Evolutionary conservation across 2,113 vertebrate species (phyloP).

Genomic region (Misgurnus anguillicaudatus): DNA sequence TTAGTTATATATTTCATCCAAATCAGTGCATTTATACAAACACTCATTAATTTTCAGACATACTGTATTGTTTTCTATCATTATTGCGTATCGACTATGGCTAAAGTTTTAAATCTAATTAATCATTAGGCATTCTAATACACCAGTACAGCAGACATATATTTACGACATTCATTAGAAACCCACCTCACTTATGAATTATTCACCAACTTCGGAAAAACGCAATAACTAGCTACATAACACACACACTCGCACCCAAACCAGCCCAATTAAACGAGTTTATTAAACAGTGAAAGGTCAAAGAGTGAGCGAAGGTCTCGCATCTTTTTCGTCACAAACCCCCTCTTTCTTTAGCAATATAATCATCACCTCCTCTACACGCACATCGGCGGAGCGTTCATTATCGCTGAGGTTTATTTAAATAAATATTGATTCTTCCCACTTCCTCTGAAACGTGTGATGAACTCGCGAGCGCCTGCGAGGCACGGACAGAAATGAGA

Average conservation of each 20-base stretch:
- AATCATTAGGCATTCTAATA: background rate
- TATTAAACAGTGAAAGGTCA: constrained; percentile 60
- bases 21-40: too few relatives aligned
- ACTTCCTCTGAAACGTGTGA: background rate
- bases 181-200: constrained; percentile 40
- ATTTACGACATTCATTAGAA: background rate
- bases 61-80: background rate
- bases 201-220: constrained; percentile 47
- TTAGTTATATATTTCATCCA: too few relatives aligned
- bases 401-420: constrained; percentile 32
- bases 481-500: constrained; percentile 6
- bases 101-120: background rate
- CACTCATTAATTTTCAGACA: background rate
- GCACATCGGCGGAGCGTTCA: constrained; percentile 11
- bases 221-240: background rate
- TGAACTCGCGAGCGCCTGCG: constrained; percentile 6
- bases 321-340: constrained; percentile 62
- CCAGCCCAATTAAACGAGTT: constrained; percentile 69
- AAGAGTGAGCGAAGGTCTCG: constrained; percentile 53
- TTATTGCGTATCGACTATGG: background rate
- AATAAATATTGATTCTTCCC: constrained; percentile 12
- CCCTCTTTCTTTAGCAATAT: background rate
- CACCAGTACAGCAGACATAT: background rate
- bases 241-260: constrained; percentile 6
- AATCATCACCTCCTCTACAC: background rate